Evolutionary conservation across 2,888 invertebrate species (phyloP).

Genomic region (Nomada fucata): DNA sequence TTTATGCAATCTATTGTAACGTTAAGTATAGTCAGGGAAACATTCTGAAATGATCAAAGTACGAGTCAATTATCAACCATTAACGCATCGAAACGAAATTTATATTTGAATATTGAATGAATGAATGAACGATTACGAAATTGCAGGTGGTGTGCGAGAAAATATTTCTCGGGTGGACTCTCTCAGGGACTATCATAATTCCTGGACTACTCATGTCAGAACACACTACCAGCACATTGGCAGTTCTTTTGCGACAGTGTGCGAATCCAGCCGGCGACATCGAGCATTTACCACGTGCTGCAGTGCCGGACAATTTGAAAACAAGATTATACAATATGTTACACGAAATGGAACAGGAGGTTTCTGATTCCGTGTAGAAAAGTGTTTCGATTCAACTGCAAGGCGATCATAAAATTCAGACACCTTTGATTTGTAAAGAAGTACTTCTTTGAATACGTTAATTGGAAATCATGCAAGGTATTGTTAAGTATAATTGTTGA

Average conservation of each 20-base stretch:
- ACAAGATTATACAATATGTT: conserved; percentile 86
- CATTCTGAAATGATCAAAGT: no score
- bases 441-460: neutral
- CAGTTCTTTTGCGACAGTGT: conserved; percentile 86
- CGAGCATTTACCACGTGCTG: conserved; percentile 84
- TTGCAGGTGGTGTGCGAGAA: conserved; percentile 88
- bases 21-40: no score
- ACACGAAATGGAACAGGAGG: conserved; percentile 84
- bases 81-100: no score
- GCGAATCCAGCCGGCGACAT: conserved; percentile 85
- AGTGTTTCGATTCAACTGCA: neutral
- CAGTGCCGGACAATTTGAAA: conserved; percentile 84
- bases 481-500: neutral
- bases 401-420: neutral
- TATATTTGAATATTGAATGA: no score
- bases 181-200: conserved; percentile 87
- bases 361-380: conserved; percentile 60
- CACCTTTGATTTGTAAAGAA: neutral
- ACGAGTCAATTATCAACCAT: no score
- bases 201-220: conserved; percentile 87
- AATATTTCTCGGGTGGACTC: conserved; percentile 88
- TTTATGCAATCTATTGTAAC: no score
- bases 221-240: conserved; percentile 86
- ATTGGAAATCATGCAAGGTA: neutral
- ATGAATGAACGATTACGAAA: neutral